A percentile compares a stretch with the other conserved stretches of the same genome.
Conservation (phyloP, 2,888 invertebrate genomes). For the Agriopis marginaria region DNA sequence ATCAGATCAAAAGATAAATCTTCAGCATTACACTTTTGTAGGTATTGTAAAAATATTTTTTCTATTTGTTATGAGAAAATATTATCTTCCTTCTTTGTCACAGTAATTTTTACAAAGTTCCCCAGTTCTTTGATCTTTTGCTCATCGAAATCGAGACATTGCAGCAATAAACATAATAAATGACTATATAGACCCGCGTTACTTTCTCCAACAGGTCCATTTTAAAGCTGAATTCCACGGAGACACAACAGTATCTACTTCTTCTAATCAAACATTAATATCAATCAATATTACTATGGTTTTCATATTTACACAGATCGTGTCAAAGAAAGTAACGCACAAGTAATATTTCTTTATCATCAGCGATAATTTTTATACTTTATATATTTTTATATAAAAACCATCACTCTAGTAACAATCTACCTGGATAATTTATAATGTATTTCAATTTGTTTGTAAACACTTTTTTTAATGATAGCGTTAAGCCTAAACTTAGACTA, state of each 20-base stretch:
- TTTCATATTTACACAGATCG: slow-evolving; percentile 59
- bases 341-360: slow-evolving; percentile 59
- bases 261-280: slow-evolving; percentile 29
- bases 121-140: slow-evolving; percentile 32
- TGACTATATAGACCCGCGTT: slow-evolving; percentile 60
- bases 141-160: slow-evolving; percentile 70
- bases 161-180: slow-evolving; percentile 74
- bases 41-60: background rate
- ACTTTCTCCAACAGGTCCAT: slow-evolving; percentile 63
- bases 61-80: background rate
- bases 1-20: background rate
- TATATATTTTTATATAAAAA: slow-evolving; percentile 79
- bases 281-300: slow-evolving; percentile 51
- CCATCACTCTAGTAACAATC: slow-evolving; percentile 85
- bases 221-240: slow-evolving; percentile 66
- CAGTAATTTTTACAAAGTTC: slow-evolving; percentile 5
- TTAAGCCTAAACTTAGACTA: slow-evolving; percentile 81
- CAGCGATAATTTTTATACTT: slow-evolving; percentile 62
- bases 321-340: slow-evolving; percentile 63
- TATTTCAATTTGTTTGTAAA: slow-evolving; percentile 80
- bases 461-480: slow-evolving; percentile 79
- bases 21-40: too few species aligned
- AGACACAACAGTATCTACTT: slow-evolving; percentile 39
- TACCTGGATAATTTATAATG: slow-evolving; percentile 78
- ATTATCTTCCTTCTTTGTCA: background rate